Evolutionary conservation across 1,140 invertebrate species (phyloP).

Genomic region (Eumeta japonica): DNA sequence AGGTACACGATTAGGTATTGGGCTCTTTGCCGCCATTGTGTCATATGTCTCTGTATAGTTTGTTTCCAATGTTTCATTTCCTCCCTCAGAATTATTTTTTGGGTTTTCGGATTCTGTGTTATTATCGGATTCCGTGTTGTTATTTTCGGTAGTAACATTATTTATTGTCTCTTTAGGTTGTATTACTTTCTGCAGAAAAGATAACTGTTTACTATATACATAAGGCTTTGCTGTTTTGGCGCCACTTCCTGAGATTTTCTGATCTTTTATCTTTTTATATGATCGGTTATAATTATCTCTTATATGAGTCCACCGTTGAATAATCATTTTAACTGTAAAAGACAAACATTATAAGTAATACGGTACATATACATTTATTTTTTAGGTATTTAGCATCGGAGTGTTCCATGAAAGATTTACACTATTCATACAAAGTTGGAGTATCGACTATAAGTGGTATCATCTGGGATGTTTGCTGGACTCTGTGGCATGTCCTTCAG

Average conservation of each 20-base stretch:
- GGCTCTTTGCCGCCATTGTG: constrained; percentile 7
- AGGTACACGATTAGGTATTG: constrained; percentile 11
- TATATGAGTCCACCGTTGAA: constrained; percentile 15
- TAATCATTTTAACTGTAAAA: constrained; percentile 13
- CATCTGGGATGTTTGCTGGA: constrained; percentile 8
- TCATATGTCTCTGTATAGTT: constrained; percentile 11
- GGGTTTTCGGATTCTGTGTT: constrained; percentile 9
- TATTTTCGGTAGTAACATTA: constrained; percentile 11
- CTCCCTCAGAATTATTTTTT: constrained; percentile 11
- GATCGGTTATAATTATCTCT: constrained; percentile 15
- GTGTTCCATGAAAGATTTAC: constrained; percentile 9
- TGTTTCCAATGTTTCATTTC: constrained; percentile 12
- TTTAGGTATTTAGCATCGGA: constrained; percentile 14
- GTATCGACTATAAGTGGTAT: constrained; percentile 11
- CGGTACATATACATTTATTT: constrained; percentile 8
- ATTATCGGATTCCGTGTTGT: constrained; percentile 10
- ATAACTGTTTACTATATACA: constrained; percentile 16
- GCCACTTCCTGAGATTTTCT: constrained; percentile 14
- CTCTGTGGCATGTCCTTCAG: constrained; percentile 7
- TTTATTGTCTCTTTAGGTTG: constrained; percentile 11
- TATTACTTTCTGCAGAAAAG: constrained; percentile 15
- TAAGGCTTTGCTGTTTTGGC: constrained; percentile 13
- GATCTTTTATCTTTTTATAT: constrained; percentile 13
- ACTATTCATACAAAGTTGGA: constrained; percentile 11
- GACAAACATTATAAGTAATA: constrained; percentile 9